Evolutionary conservation across 2,888 invertebrate genomes (phyloP).

Genomic region (Drosophila subquinaria): DNA sequence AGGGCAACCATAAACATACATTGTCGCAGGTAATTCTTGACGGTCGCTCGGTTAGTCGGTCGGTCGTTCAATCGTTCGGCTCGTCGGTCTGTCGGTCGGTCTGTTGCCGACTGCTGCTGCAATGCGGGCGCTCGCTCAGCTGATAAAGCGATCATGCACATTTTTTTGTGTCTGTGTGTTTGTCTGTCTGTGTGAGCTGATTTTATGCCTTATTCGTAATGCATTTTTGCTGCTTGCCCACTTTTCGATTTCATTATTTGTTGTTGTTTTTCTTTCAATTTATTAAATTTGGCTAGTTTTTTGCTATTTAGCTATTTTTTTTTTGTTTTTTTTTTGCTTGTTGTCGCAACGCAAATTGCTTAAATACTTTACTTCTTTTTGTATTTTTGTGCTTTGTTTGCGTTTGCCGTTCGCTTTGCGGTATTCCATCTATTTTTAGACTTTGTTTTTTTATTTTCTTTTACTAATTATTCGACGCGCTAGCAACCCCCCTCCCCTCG

Average conservation of each 20-base stretch:
- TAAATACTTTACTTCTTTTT: conserved; percentile 46
- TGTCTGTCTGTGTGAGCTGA: conserved; percentile 30
- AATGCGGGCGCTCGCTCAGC: conserved; percentile 60
- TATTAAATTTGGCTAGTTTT: conserved; percentile 42
- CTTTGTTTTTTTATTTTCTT: conserved; percentile 25
- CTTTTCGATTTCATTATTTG: conserved; percentile 71
- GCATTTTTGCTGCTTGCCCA: conserved; percentile 63
- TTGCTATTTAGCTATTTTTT: conserved; percentile 3
- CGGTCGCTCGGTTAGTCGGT: conserved; percentile 67
- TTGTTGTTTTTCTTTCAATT: conserved; percentile 26
- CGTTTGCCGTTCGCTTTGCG: conserved; percentile 37
- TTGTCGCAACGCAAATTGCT: conserved; percentile 56
- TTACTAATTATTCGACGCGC: conserved; percentile 47
- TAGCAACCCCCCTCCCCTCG: not conserved
- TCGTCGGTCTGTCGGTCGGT: conserved; percentile 34
- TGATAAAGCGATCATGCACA: conserved; percentile 69
- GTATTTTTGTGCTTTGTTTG: conserved; percentile 30
- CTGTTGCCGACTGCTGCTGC: conserved; percentile 31
- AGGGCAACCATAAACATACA: conserved; percentile 65
- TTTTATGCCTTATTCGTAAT: conserved; percentile 67
- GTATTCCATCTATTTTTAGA: conserved; percentile 55
- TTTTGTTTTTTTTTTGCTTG: conserved; percentile 17
- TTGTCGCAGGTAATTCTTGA: conserved; percentile 63
- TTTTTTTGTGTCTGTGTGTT: conserved; percentile 12
- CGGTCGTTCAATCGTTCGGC: conserved; percentile 28